A percentile compares a stretch with the other conserved stretches of the same genome.
These are phyloP conservation scores for Drosophila hydei DNA, from an alignment of 1,140 invertebrate genomes.

Conservation along the genomic window DNA sequence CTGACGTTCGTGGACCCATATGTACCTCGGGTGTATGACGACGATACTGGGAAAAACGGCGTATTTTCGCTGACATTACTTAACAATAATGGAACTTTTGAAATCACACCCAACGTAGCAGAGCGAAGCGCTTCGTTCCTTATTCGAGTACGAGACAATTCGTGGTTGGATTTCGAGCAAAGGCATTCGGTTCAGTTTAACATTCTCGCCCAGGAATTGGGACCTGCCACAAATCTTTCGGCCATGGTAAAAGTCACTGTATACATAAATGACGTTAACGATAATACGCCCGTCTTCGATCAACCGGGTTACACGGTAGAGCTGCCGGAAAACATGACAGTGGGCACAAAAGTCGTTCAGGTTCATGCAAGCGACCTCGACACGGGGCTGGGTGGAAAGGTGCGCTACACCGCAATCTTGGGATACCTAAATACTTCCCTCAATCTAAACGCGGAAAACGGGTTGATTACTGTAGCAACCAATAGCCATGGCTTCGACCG, in stretches of 20 bases:
- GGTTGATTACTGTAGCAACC: slow-evolving; percentile 91
- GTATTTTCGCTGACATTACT: slow-evolving; percentile 91
- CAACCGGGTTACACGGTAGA: slow-evolving; percentile 89
- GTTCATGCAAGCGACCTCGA: slow-evolving; percentile 91
- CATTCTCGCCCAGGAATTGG: slow-evolving; percentile 91
- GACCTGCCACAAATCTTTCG: slow-evolving; percentile 89
- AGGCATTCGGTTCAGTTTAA: slow-evolving; percentile 89
- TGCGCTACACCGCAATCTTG: slow-evolving; percentile 90
- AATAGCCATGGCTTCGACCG: slow-evolving; percentile 92
- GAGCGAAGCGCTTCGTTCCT: slow-evolving; percentile 91
- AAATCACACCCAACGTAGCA: slow-evolving; percentile 94
- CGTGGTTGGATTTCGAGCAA: slow-evolving; percentile 92
- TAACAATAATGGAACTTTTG: slow-evolving; percentile 94
- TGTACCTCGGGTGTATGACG: slow-evolving; percentile 89
- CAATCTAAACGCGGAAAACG: slow-evolving; percentile 90
- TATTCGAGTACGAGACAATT: slow-evolving; percentile 92
- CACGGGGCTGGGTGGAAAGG: slow-evolving; percentile 88
- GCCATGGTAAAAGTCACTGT: slow-evolving; percentile 90
- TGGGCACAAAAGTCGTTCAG: slow-evolving; percentile 89
- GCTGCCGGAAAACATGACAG: slow-evolving; percentile 91
- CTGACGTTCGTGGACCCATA: slow-evolving; percentile 89
- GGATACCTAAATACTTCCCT: slow-evolving; percentile 91
- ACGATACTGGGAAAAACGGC: slow-evolving; percentile 92
- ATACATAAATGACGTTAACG: slow-evolving; percentile 94
- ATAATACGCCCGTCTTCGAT: slow-evolving; percentile 93